Conservation (phyloP, 2,888 invertebrate genomes). For the Heliconius hortense region DNA sequence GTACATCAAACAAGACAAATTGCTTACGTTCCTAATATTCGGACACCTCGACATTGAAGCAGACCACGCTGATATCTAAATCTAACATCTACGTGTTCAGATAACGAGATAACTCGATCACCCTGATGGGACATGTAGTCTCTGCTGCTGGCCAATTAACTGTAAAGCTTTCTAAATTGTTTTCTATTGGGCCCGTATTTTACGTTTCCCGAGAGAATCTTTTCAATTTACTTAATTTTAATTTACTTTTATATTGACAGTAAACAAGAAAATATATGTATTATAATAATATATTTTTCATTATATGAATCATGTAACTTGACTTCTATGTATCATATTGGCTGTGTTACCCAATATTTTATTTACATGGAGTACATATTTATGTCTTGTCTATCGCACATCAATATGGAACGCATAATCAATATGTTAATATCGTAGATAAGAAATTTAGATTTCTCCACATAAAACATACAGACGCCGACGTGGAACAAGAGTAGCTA, state of each 20-base stretch:
- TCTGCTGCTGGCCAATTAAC: conserved; percentile 39
- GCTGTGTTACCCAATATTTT: conserved; percentile 9
- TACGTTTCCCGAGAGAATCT: background rate
- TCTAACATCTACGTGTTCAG: conserved; percentile 68
- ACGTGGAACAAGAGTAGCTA: conserved; percentile 66
- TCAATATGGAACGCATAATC: conserved; percentile 75
- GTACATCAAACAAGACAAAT: conserved; percentile 78
- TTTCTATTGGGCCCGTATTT: conserved; percentile 9
- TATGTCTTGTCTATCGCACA: conserved; percentile 62
- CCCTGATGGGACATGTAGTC: conserved; percentile 57
- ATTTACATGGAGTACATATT: conserved; percentile 10
- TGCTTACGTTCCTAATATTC: conserved; percentile 79
- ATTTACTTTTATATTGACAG: too few species aligned
- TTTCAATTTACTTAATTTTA: too few species aligned
- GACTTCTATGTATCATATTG: conserved; percentile 4
- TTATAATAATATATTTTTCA: background rate
- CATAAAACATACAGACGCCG: conserved; percentile 67
- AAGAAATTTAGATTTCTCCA: conserved; percentile 71
- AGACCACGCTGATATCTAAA: conserved; percentile 65
- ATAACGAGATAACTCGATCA: conserved; percentile 75
- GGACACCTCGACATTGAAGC: conserved; percentile 71
- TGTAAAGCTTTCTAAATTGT: conserved; percentile 40
- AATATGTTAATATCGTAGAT: conserved; percentile 79
- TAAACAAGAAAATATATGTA: too few species aligned
- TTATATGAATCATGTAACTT: background rate